A percentile compares a stretch with the other conserved stretches of the same genome.
Conservation (phyloP, 1,140 invertebrate genomes). For the Neelides sp. region DNA sequence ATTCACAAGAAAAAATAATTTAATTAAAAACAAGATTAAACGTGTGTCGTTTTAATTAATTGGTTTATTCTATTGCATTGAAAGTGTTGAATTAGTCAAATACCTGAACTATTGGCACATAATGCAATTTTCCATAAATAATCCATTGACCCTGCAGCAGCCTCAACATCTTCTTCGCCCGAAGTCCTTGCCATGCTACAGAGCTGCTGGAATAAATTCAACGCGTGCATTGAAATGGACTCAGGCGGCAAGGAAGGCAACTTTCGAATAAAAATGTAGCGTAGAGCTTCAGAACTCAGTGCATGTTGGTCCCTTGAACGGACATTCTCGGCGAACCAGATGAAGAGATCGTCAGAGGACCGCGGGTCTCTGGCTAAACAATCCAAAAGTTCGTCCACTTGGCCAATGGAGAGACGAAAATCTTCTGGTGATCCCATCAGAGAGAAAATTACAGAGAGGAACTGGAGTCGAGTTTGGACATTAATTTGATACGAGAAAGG, state of each 20-base stretch:
- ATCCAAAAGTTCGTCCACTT: constrained; percentile 79
- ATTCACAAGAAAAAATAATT: background rate
- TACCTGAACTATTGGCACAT: constrained; percentile 65
- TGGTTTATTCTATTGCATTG: background rate
- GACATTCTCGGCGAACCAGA: constrained; percentile 53
- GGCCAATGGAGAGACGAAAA: constrained; percentile 66
- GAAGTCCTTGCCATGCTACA: constrained; percentile 69
- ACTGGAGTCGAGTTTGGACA: constrained; percentile 77
- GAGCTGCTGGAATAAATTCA: constrained; percentile 79
- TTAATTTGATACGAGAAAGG: constrained; percentile 73
- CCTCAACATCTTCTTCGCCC: constrained; percentile 33
- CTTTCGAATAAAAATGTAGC: constrained; percentile 77
- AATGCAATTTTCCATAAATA: constrained; percentile 87
- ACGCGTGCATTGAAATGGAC: constrained; percentile 76
- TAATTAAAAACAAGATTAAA: constrained; percentile 4
- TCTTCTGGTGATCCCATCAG: constrained; percentile 71
- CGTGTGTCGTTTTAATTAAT: background rate
- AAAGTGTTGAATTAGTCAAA: background rate
- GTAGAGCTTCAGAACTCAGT: constrained; percentile 65
- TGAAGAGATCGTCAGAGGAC: constrained; percentile 79
- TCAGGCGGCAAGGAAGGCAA: constrained; percentile 74
- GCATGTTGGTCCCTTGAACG: constrained; percentile 68
- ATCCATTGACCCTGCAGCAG: constrained; percentile 62
- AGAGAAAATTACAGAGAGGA: constrained; percentile 84
- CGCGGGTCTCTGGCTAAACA: constrained; percentile 70